Evolutionary conservation across 2,888 invertebrate species (phyloP).

Genomic region (Cloeon dipterum): DNA sequence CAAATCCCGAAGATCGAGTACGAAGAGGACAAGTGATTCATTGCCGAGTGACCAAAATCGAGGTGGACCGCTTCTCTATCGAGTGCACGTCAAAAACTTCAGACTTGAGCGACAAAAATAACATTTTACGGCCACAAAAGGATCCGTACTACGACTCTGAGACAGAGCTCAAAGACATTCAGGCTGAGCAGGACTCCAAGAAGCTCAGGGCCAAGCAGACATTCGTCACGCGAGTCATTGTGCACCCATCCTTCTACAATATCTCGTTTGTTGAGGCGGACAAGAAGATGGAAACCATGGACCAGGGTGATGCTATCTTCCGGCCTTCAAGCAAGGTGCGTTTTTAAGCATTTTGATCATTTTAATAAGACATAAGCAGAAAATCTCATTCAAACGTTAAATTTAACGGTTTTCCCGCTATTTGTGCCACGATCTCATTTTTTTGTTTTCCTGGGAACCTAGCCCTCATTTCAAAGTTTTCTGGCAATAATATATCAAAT

Average conservation of each 20-base stretch:
- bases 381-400: no score
- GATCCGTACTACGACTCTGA: slow-evolving; percentile 84
- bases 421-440: no score
- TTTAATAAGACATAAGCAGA: neutral
- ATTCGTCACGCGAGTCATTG: slow-evolving; percentile 88
- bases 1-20: slow-evolving; percentile 83
- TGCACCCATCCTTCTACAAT: slow-evolving; percentile 94
- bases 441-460: no score
- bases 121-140: slow-evolving; percentile 49
- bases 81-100: slow-evolving; percentile 87
- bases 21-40: slow-evolving; percentile 62
- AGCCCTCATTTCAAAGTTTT: no score
- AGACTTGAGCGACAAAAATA: slow-evolving; percentile 74
- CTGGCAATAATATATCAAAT: no score
- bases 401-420: no score
- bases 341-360: no score
- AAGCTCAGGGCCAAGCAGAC: slow-evolving; percentile 61
- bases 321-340: slow-evolving; percentile 91
- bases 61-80: slow-evolving; percentile 78
- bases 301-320: slow-evolving; percentile 90
- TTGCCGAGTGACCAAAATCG: slow-evolving; percentile 83
- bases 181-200: slow-evolving; percentile 57
- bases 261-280: slow-evolving; percentile 84
- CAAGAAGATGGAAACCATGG: slow-evolving; percentile 72
- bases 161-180: slow-evolving; percentile 52